Base-by-base conservation (phyloP, 2,113 vertebrate species). In the Glaucidium brasilianum region DNA sequence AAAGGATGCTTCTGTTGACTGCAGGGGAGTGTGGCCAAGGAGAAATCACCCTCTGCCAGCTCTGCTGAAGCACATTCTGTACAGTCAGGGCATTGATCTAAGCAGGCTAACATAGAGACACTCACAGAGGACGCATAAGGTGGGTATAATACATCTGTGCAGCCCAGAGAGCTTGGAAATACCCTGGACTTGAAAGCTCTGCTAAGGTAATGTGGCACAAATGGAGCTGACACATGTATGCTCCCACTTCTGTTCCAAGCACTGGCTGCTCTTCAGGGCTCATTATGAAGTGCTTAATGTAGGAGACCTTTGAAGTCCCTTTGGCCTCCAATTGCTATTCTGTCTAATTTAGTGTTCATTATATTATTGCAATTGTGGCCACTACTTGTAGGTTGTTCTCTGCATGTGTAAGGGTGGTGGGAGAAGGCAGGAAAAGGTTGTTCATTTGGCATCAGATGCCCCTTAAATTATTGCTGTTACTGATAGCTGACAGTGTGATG, bases 141-240 rank as follows among this genome's bases (percentile, higher is more conserved):
- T n/a, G 66, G 12, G 3, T 53, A 12, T 23, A 6, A 64, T 17
- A 11, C 5, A 32, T 5, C 27, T 7, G 49, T 35, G 16, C 30
- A 68, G 63, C 1, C 39, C 37, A 50, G 75, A 73, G 21, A 78
- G 27, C 49, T 41, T 84, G 34, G 64, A 91, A 76, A 73, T 20
- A 53, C 6, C 14, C 34, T 7, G 71, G 9, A 11, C 58, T 62
- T 58, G 41, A 69, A 62, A 49, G 9, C 37, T 45, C 14, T 43
- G 30, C 62, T 37, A 3, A 74, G 17, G 25, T 11, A 22, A 15
- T 6, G 10, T 1, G 20, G 11, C 52, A 55, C 1, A 0, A 49
- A 9, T 11, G 29, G 32, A 80, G 32, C 37, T 63, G 88, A 25
- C 9, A 15, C 67, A 6, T 0, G 3, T 13, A 10, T 7, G 25